Evolutionary conservation across 2,888 invertebrate genomes (phyloP).

Genomic region (Xanthorhoe designata): DNA sequence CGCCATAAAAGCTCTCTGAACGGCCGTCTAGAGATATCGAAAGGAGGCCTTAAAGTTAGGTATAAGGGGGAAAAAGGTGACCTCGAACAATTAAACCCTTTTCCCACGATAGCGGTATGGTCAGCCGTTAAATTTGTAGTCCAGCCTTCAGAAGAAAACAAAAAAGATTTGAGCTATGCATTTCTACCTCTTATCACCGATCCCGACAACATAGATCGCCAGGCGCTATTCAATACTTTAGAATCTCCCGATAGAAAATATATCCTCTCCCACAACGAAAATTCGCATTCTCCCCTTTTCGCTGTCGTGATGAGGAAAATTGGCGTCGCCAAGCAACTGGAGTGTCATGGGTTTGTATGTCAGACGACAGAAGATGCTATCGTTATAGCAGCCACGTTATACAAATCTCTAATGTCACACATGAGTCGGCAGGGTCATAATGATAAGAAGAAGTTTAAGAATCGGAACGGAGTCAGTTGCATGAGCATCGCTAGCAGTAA

Average conservation of each 20-base stretch:
- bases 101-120: constrained; percentile 97
- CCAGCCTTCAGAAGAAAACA: constrained; percentile 85
- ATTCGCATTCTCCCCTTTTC: constrained; percentile 93
- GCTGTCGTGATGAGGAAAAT: constrained; percentile 95
- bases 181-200: constrained; percentile 94
- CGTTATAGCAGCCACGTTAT: constrained; percentile 95
- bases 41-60: constrained; percentile 90
- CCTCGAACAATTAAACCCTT: constrained; percentile 90
- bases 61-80: constrained; percentile 87
- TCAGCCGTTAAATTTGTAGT: constrained; percentile 95
- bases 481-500: constrained; percentile 90
- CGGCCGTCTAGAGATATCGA: constrained; percentile 88
- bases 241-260: constrained; percentile 84
- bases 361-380: constrained; percentile 96
- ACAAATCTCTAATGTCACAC: constrained; percentile 94
- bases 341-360: constrained; percentile 97
- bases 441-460: constrained; percentile 87
- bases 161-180: constrained; percentile 87
- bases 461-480: constrained; percentile 91
- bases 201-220: constrained; percentile 91
- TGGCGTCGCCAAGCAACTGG: constrained; percentile 91
- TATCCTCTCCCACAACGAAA: constrained; percentile 85
- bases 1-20: constrained; percentile 83
- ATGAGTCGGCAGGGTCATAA: constrained; percentile 87
- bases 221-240: constrained; percentile 87